phyloP scores from a whole-genome alignment of 2,113 vertebrate genomes.

The Otis tarda region DNA sequence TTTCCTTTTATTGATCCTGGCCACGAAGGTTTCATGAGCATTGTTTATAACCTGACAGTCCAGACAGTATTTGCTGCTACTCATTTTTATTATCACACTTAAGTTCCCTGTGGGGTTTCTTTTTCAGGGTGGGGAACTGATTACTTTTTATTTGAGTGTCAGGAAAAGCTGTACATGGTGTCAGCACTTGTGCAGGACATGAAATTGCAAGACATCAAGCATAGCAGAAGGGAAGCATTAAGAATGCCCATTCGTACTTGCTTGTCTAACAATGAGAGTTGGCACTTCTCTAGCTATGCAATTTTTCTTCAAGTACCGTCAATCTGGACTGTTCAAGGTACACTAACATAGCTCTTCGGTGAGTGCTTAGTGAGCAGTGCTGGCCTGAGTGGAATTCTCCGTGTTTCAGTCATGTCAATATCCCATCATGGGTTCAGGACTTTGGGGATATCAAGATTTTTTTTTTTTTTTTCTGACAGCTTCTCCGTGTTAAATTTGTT shows the following conservation, averaged over 20 bases:
- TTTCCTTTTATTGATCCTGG: slow-evolving; percentile 36
- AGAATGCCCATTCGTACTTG: neutral
- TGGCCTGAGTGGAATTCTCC: neutral
- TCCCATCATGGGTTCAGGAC: neutral
- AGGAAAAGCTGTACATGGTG: neutral
- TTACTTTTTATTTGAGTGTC: slow-evolving; percentile 1
- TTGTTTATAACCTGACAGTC: slow-evolving; percentile 41
- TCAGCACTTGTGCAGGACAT: neutral
- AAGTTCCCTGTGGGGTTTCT: neutral
- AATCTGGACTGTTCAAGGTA: neutral
- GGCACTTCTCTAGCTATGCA: neutral
- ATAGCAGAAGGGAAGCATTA: neutral
- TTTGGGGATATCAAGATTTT: neutral
- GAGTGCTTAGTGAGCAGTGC: too few relatives aligned
- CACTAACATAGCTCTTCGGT: neutral
- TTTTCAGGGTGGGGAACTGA: neutral
- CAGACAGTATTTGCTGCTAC: neutral
- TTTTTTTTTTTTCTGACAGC: neutral
- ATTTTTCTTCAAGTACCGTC: neutral
- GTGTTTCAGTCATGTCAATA: neutral
- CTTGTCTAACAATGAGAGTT: neutral
- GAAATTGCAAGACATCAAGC: neutral
- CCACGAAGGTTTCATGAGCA: slow-evolving; percentile 28
- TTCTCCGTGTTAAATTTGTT: neutral
- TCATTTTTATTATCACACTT: slow-evolving; percentile 1